These are phyloP conservation scores for Notamacropus eugenii DNA, from an alignment of 2,797 vertebrate genomes.

Conservation along the genomic window DNA sequence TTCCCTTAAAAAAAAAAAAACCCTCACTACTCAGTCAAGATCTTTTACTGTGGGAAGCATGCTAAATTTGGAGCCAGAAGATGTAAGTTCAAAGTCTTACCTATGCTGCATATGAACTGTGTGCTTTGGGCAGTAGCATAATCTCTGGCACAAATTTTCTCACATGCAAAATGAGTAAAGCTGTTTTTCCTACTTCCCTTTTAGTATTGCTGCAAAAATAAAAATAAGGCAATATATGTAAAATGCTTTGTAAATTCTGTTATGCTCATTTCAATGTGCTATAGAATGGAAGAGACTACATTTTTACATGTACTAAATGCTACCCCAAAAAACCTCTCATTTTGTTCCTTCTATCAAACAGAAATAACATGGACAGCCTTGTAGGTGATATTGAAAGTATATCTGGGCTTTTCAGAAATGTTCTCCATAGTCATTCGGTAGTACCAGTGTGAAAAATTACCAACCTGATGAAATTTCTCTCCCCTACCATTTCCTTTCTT, in stretches of 20 bases:
- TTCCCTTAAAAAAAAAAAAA: background rate
- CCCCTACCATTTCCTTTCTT: background rate
- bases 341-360: background rate
- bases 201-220: background rate
- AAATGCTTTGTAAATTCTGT: background rate
- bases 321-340: background rate
- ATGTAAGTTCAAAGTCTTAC: background rate
- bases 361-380: background rate
- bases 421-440: background rate
- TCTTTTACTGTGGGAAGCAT: background rate
- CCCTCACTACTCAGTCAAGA: background rate
- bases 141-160: background rate
- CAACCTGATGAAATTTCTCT: background rate
- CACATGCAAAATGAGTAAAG: background rate
- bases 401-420: background rate
- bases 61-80: background rate
- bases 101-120: background rate
- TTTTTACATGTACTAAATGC: background rate
- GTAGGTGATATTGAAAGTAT: background rate
- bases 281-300: background rate
- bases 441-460: background rate
- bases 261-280: background rate
- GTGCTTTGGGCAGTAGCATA: background rate
- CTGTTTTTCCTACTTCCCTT: background rate
- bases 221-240: background rate